A percentile compares a stretch with the other conserved stretches of the same genome.
phyloP scores from a whole-genome alignment of 2,797 vertebrate genomes.

The Enteromius trimaculatus region DNA sequence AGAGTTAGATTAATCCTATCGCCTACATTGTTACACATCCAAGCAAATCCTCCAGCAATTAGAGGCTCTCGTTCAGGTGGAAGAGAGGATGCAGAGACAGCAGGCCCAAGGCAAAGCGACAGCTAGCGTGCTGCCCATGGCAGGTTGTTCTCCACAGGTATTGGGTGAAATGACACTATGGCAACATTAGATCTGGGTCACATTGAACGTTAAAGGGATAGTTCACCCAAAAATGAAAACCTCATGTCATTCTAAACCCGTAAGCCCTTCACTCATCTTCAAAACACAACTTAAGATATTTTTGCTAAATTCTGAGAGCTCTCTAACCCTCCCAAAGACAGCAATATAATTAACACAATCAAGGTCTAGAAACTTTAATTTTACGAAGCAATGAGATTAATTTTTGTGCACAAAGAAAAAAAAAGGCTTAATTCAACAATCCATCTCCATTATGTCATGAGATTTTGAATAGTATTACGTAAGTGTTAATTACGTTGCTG shows the following conservation, averaged over 20 bases:
- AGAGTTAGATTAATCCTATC: constrained; percentile 20
- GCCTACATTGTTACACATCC: constrained; percentile 27
- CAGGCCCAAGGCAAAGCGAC: constrained; percentile 2
- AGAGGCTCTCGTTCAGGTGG: constrained; percentile 14
- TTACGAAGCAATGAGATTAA: too few relatives aligned
- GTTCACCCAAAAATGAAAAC: background rate
- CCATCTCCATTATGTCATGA: too few relatives aligned
- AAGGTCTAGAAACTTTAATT: too few relatives aligned
- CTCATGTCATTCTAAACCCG: background rate
- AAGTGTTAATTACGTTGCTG: too few relatives aligned
- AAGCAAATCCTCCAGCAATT: constrained; percentile 32
- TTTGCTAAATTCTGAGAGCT: background rate
- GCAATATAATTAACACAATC: too few relatives aligned
- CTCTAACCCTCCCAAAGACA: background rate
- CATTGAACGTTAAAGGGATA: constrained; percentile 8
- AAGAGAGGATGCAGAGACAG: constrained; percentile 33
- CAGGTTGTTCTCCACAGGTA: constrained; percentile 41
- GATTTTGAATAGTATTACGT: too few relatives aligned
- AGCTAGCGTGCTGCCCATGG: constrained; percentile 18
- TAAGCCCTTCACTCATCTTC: background rate
- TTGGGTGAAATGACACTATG: constrained; percentile 3
- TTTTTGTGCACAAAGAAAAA: too few relatives aligned
- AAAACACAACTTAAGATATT: background rate
- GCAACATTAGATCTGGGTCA: constrained; percentile 6
- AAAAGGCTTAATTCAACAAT: too few relatives aligned